Evolutionary conservation across 2,888 invertebrate species (phyloP), one percentile per base, ranked within the genome.

Genomic region (Fragum sueziense): DNA sequence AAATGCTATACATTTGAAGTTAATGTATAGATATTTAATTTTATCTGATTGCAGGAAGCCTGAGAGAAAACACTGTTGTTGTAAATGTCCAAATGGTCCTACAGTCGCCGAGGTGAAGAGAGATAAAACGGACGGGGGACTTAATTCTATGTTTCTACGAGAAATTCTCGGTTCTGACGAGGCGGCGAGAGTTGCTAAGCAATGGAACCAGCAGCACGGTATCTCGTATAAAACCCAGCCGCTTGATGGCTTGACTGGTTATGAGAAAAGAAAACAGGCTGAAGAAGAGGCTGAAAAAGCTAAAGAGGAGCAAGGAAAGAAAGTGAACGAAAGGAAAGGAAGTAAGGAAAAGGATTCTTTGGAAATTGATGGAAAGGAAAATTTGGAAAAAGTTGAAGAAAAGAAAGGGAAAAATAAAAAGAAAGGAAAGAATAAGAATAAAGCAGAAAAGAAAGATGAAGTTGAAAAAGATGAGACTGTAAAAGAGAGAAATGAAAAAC

Each of bases 61-160:
- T n/a, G n/a, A n/a, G n/a, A n/a, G n/a, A n/a, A n/a, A n/a, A 68
- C 47, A 14, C n/a, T 14, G 47, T 47, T 9, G 17, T 47, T 47
- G 47, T 47, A 47, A 47, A 47, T 14, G n/a, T 47, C 7, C n/a
- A 3, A 47, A 47, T 14, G 47, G 47, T 47, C 47, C 14, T 14
- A 2, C 7, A 47, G 20, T 9, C n/a, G 47, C 14, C 47, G 3
- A 14, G n/a, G 47, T 52, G 22, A 52, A n/a, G n/a, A n/a, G 2
- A 47, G 47, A 47, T n/a, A 47, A 47, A 47, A 47, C 47, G 14
- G 17, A 47, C 17, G 47, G 47, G 17, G 47, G 70, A 22, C 47
- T 78, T 1, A 69, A 73, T 20, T 52, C 69, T 20, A 65, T 61
- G 77, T 65, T 62, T 1, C 27, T 72, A 33, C 47, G 34, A 20